Percentiles rank a stretch among this genome's conserved stretches.
These are phyloP conservation scores for Orientallactaga sibirica DNA, from an alignment of 2,797 vertebrate species.

Conservation along the genomic window DNA sequence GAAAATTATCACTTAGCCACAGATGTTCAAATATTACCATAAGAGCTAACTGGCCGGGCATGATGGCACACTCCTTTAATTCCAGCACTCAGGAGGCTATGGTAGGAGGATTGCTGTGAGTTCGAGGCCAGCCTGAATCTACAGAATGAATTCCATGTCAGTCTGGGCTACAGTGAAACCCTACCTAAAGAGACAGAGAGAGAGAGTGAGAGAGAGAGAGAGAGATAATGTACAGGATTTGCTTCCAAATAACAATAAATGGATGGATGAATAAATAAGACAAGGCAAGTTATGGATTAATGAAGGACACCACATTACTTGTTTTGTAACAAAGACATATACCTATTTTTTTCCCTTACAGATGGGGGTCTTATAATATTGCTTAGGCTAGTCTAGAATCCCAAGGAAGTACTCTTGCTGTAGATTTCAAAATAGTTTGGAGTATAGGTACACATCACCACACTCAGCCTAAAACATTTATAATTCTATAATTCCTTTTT, in stretches of 20 bases:
- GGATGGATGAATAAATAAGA: neutral
- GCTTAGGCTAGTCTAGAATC: neutral
- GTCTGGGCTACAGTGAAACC: no score
- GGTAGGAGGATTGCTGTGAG: no score
- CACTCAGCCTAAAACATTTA: no score
- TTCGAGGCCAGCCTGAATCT: no score
- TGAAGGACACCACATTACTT: neutral
- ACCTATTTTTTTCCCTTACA: neutral
- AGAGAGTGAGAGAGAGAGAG: no score
- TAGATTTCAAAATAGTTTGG: neutral
- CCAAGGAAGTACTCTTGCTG: neutral
- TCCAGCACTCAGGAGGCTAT: no score
- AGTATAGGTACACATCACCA: neutral
- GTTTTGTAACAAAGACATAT: neutral
- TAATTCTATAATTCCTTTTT: no score
- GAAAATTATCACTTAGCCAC: neutral
- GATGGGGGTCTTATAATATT: neutral
- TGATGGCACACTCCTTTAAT: no score
- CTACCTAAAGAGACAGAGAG: no score
- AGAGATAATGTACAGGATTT: neutral
- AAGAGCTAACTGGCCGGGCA: neutral
- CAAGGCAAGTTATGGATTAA: neutral
- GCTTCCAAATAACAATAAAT: slow-evolving; percentile 29
- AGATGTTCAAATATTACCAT: neutral
- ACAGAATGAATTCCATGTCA: no score